phyloP scores from a whole-genome alignment of 2,113 vertebrate species.

The Malurus alboscapulatus region DNA sequence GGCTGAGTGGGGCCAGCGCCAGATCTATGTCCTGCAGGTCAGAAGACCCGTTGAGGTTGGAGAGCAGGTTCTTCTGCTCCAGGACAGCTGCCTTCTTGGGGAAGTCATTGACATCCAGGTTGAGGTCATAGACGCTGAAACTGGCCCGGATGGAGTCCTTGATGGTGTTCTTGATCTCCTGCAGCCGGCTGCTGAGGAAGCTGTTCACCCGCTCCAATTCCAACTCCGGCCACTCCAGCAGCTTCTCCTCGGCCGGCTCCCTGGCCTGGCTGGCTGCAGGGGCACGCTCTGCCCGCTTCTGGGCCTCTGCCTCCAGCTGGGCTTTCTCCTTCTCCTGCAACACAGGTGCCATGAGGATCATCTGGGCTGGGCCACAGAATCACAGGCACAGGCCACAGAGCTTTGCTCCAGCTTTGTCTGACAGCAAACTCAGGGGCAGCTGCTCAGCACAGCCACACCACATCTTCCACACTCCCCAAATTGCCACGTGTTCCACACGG shows the following conservation, averaged over 20 bases:
- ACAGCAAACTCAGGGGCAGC: background rate
- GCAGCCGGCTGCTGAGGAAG: slow-evolving; percentile 94
- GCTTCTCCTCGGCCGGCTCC: slow-evolving; percentile 71
- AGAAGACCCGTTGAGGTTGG: slow-evolving; percentile 88
- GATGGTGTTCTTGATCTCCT: slow-evolving; percentile 97
- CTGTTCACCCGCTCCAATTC: slow-evolving; percentile 96
- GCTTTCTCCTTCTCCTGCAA: slow-evolving; percentile 91
- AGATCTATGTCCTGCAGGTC: slow-evolving; percentile 94
- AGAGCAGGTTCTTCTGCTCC: slow-evolving; percentile 88
- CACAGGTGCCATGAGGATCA: background rate
- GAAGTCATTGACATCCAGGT: slow-evolving; percentile 92
- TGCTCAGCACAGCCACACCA: fast-evolving
- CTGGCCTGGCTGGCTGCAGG: slow-evolving; percentile 60
- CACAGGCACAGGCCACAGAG: fast-evolving
- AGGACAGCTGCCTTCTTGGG: slow-evolving; percentile 90
- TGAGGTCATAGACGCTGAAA: slow-evolving; percentile 94
- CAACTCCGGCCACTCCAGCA: slow-evolving; percentile 91
- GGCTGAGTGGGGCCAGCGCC: slow-evolving; percentile 90
- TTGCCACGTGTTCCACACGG: fast-evolving
- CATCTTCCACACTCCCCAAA: background rate
- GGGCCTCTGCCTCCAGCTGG: slow-evolving; percentile 76
- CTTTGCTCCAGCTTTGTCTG: background rate
- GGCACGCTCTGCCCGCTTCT: slow-evolving; percentile 70
- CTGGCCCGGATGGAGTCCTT: slow-evolving; percentile 96
- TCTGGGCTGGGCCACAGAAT: background rate